Conservation (phyloP, 1,140 invertebrate species). For the Magallana gigas region DNA sequence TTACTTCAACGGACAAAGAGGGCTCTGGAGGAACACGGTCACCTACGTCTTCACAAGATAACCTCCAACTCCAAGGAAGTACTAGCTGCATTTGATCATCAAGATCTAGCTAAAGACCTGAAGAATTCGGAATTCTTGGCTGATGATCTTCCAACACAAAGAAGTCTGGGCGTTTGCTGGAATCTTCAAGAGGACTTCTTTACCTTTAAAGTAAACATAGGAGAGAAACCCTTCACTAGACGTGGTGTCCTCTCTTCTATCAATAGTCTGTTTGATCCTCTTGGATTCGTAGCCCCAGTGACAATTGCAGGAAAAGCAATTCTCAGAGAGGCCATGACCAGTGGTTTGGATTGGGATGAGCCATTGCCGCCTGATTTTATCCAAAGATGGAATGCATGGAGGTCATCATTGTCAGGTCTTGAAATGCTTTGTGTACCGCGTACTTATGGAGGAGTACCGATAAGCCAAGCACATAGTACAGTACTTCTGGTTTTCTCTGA, state of each 20-base stretch:
- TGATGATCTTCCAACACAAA: conserved; percentile 30
- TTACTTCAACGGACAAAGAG: conserved; percentile 38
- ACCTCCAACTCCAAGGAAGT: conserved; percentile 51
- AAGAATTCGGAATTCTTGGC: conserved; percentile 46
- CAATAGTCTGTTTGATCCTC: too few species aligned
- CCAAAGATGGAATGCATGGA: too few species aligned
- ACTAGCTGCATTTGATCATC: conserved; percentile 24
- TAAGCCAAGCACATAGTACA: conserved; percentile 72
- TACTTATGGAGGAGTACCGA: too few species aligned
- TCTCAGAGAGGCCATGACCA: too few species aligned
- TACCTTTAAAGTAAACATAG: conserved; percentile 1
- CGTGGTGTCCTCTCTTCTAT: too few species aligned
- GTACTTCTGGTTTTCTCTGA: conserved; percentile 46
- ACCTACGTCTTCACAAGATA: conserved; percentile 55
- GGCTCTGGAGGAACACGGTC: not conserved
- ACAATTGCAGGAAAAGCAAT: too few species aligned
- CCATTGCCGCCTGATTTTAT: too few species aligned
- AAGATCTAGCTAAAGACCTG: conserved; percentile 52
- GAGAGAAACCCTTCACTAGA: too few species aligned
- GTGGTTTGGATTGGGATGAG: too few species aligned
- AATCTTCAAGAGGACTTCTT: not conserved
- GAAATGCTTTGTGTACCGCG: too few species aligned
- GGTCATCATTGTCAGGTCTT: too few species aligned
- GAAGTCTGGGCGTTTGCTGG: conserved; percentile 63
- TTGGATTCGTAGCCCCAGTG: too few species aligned